Evolutionary conservation across 2,113 vertebrate species (phyloP).

Genomic region (Muscicapa adusta): DNA sequence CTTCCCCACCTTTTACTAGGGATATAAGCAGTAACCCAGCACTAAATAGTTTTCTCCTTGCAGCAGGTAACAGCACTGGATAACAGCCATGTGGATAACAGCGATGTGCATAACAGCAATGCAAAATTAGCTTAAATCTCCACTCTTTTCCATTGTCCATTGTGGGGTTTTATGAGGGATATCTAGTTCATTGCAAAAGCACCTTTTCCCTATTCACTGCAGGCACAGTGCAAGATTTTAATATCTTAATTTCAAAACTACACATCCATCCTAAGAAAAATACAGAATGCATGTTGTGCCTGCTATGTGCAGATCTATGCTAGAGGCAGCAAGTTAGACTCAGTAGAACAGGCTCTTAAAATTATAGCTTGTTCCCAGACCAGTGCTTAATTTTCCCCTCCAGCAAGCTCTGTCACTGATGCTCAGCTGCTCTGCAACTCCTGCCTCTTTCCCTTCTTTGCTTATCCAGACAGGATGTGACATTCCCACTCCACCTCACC

Average conservation of each 20-base stretch:
- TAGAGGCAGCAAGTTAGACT: not conserved
- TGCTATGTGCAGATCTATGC: not conserved
- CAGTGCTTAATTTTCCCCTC: not conserved
- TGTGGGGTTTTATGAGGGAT: not conserved
- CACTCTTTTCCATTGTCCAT: not conserved
- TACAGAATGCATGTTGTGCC: not conserved
- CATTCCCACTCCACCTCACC: not conserved
- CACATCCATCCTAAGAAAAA: not conserved
- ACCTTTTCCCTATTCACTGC: not conserved
- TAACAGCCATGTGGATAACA: not conserved
- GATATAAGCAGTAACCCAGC: not conserved
- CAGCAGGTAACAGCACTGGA: not conserved
- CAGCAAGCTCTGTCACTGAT: not conserved
- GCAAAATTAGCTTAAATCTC: not conserved
- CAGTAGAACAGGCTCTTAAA: not conserved
- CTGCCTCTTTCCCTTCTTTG: not conserved
- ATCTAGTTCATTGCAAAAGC: not conserved
- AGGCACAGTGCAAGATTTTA: not conserved
- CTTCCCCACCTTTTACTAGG: not conserved
- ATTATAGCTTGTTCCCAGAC: not conserved
- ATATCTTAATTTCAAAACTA: not conserved
- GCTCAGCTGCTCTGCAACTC: not conserved
- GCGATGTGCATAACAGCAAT: not conserved
- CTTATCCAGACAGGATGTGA: rapidly evolving
- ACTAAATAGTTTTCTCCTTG: not conserved